These are phyloP conservation scores for Stomatorhinus walkeri DNA, from an alignment of 2,797 vertebrate genomes.

Conservation along the genomic window DNA sequence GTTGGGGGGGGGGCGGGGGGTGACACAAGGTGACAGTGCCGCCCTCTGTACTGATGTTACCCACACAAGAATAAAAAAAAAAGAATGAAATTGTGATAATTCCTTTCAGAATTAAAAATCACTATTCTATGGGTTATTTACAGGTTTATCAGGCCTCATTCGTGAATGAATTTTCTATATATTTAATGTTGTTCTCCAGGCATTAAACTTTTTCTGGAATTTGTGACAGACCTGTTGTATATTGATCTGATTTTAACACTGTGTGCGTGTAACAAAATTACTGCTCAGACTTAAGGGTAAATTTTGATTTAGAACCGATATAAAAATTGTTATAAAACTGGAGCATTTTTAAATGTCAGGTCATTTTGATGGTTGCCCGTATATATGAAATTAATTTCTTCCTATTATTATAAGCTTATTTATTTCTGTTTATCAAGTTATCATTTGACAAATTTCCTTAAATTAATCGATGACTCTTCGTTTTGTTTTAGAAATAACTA, in stretches of 20 bases:
- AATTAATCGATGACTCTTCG: not conserved
- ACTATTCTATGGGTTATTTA: conserved; percentile 66
- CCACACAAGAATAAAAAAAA: not conserved
- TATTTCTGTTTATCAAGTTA: not conserved
- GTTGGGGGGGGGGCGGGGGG: no score
- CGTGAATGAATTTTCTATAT: not conserved
- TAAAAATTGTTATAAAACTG: not conserved
- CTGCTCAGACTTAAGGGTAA: not conserved
- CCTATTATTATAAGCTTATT: not conserved
- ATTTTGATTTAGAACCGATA: not conserved
- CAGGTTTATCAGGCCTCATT: conserved; percentile 53
- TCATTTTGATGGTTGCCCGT: not conserved
- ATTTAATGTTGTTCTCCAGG: not conserved
- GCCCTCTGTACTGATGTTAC: not conserved
- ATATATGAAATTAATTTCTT: not conserved
- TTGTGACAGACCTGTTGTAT: not conserved
- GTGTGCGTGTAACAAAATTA: not conserved
- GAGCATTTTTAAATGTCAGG: not conserved
- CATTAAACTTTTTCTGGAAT: not conserved
- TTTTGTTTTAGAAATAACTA: not conserved
- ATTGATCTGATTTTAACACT: not conserved
- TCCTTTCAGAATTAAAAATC: not conserved
- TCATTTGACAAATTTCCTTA: not conserved
- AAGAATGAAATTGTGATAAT: not conserved
- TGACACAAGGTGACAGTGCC: not conserved